Base-by-base conservation (phyloP, 2,888 invertebrate species). In the Drosophila borealis region DNA sequence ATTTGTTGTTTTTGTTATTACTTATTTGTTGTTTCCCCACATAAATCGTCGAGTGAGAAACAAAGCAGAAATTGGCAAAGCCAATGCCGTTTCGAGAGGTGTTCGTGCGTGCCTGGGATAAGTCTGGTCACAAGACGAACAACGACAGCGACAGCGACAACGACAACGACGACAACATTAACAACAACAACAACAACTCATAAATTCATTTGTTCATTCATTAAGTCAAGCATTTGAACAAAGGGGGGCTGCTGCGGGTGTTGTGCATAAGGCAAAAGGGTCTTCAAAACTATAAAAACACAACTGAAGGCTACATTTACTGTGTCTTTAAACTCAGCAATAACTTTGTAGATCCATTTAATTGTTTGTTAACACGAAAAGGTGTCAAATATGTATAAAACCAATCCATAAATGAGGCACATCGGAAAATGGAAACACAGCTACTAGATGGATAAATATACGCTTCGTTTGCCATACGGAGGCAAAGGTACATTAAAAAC, bases 11-110 rank as follows among this genome's bases (percentile, higher is more conserved):
- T 21, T 39, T 60, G 29, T 11, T 59, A 57, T 56, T 61, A 50
- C 21, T 51, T 66, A 57, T 54, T 50, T 64, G 64, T 60, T 72
- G 65, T 46, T 56, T 36, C 29, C 68, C 63, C 68, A 61, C 82
- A 83, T 83, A 81, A 84, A 77, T 73, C 68, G 68, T 48, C 59
- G 67, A 80, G 79, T 69, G 70, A 54, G 71, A 74, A 69, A 74
- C 83, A 81, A 78, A 67, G 76, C 73, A 79, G 64, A 84, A 89
- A 89, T 89, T 90, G 79, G 80, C 81, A 72, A 75, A 69, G 73
- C 84, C 75, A 74, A 78, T 74, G 76, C 74, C 77, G 77, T 74
- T 80, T 80, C 54, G 9, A 60, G 88, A 80, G 83, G 76, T 83
- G 83, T 75, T 80, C 85, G 79, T 78, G 78, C 78, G 76, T 79